Base-by-base conservation (phyloP, 2,797 vertebrate species). In the Centroberyx gerrardi region DNA sequence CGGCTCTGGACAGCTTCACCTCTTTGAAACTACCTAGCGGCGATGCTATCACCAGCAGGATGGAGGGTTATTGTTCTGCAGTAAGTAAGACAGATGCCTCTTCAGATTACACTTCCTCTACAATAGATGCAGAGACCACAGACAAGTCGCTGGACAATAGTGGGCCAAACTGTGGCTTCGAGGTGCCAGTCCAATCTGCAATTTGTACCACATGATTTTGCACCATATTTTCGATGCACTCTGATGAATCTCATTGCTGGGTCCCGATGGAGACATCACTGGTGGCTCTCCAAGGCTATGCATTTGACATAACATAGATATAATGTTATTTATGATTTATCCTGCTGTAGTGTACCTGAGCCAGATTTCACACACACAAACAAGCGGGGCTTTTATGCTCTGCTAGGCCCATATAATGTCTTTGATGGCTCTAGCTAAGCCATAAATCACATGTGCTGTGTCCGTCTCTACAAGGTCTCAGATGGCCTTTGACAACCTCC, bases 371-470 rank as follows among this genome's bases (percentile, higher is more conserved):
- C 71, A 78, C 71, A 78, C 72, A 80, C 36, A 75, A 73, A 83
- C 46, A 75, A 71, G 62, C 6, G 10, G 42, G 42, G 22, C 10
- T 90, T 96, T 95, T 83, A 94, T 95, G 87, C 95, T 96, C 62
- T 94, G 80, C 96, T 96, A 28, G 94, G 38, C 10, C 95, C 92
- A 95, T 95, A 89, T 95, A 85, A 95, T 96, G 87, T 96, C 95
- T 85, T 95, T 96, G 90, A 96, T 40, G 4, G 31, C 52, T 33
- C 55, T 38, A 9, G 27, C 38, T 38, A 58, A 12, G 33, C 17
- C 36, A 18, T 36, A 22, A 44, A 8, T 27, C 38, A 2, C 27
- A 44, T 44, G 38, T 28, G 60, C 17, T 33, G 28, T 33, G 8
- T 82, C 48, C 29, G 0, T 68, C 68, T 81, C 81, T 51, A 68